Evolutionary conservation across 2,888 invertebrate species (phyloP).

Genomic region (Lasius platythorax): DNA sequence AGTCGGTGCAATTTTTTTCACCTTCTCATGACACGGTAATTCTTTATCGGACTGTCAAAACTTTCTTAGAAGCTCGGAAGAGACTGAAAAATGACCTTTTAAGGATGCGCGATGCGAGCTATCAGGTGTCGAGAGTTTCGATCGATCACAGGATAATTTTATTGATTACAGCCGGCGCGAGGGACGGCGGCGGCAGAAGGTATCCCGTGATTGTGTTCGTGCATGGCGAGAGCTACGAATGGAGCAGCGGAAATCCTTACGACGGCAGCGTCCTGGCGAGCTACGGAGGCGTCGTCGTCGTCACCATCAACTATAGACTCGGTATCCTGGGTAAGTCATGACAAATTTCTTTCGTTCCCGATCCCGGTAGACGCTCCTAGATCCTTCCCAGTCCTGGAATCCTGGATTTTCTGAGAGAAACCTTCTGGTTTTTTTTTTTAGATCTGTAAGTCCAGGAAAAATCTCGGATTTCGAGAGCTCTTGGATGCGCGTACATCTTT

Average conservation of each 20-base stretch:
- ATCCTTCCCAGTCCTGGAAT: background rate
- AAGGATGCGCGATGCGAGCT: constrained; percentile 68
- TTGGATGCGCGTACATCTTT: background rate
- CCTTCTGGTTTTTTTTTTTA: background rate
- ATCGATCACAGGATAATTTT: constrained; percentile 80
- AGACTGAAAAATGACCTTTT: constrained; percentile 76
- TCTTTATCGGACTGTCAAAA: constrained; percentile 74
- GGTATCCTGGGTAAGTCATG: constrained; percentile 91
- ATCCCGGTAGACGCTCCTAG: background rate
- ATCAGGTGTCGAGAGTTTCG: constrained; percentile 71
- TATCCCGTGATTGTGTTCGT: constrained; percentile 98
- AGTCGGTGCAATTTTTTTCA: background rate
- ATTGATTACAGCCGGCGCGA: constrained; percentile 88
- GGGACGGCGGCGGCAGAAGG: constrained; percentile 87
- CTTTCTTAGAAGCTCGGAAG: constrained; percentile 62
- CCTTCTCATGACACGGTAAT: constrained; percentile 61
- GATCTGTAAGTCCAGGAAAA: background rate
- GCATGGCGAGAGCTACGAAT: constrained; percentile 98
- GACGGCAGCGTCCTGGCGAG: constrained; percentile 98
- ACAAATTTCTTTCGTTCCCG: constrained; percentile 16
- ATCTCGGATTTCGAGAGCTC: background rate
- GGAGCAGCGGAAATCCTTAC: constrained; percentile 99
- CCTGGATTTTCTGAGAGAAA: constrained; percentile 22
- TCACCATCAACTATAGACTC: constrained; percentile 94
- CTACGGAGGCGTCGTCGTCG: constrained; percentile 95